Evolutionary conservation across 1,140 invertebrate species (phyloP).

Genomic region (Anoplolepis gracilipes): DNA sequence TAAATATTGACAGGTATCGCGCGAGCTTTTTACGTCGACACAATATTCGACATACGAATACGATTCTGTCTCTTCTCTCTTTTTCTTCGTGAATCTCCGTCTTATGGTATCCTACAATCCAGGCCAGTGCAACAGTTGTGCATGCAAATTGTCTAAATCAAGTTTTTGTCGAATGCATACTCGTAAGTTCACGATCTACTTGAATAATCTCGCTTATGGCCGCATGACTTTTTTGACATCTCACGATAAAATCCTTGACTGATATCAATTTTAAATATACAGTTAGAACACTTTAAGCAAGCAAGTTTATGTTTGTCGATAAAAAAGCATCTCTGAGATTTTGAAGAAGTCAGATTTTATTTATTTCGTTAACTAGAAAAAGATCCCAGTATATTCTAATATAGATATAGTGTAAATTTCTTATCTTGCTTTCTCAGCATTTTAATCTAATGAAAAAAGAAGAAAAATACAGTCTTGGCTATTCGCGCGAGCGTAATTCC

Average conservation of each 20-base stretch:
- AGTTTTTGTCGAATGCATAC: not conserved
- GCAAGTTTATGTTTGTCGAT: not conserved
- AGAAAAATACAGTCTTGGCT: no score
- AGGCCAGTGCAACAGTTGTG: conserved; percentile 63
- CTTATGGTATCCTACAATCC: conserved; percentile 41
- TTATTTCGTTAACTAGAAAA: not conserved
- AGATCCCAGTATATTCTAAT: no score
- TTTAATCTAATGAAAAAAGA: not conserved
- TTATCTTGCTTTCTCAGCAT: not conserved
- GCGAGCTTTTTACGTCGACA: conserved; percentile 58
- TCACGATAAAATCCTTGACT: not conserved
- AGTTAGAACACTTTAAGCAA: not conserved
- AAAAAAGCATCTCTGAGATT: not conserved
- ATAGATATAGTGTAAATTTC: no score
- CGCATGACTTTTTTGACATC: not conserved
- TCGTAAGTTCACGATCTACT: not conserved
- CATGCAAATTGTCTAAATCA: not conserved
- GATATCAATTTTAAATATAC: not conserved
- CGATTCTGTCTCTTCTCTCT: not conserved
- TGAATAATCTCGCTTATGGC: not conserved
- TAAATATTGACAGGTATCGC: conserved; percentile 74
- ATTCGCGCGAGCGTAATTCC: not conserved
- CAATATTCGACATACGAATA: conserved; percentile 56
- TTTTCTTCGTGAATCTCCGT: conserved; percentile 5
- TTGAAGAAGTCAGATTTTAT: not conserved